Conservation (phyloP, 2,888 invertebrate genomes). For the Thumatha senex region DNA sequence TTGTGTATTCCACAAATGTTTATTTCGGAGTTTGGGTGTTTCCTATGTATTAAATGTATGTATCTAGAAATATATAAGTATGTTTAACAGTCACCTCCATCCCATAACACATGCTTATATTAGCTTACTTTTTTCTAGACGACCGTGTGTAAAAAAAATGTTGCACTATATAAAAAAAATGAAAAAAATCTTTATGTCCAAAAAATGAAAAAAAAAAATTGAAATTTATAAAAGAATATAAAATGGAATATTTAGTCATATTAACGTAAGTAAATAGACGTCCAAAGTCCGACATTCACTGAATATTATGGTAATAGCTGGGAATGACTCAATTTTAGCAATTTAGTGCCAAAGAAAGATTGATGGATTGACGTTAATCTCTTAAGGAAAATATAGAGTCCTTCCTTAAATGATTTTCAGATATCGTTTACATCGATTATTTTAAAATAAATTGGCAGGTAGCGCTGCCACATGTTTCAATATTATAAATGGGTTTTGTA, state of each 20-base stretch:
- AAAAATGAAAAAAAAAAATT: too few species aligned
- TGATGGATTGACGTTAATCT: constrained; percentile 53
- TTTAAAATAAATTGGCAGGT: constrained; percentile 41
- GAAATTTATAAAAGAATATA: too few species aligned
- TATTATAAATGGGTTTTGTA: constrained; percentile 39
- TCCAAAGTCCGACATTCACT: constrained; percentile 32
- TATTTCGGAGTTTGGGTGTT: too few species aligned
- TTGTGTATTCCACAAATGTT: too few species aligned
- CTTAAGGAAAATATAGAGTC: constrained; percentile 34
- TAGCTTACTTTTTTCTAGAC: too few species aligned
- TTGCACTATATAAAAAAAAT: too few species aligned
- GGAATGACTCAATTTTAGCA: constrained; percentile 58
- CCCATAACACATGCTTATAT: too few species aligned
- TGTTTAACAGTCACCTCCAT: too few species aligned
- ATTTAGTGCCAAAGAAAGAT: constrained; percentile 42
- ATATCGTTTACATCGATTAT: constrained; percentile 33
- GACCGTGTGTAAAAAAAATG: too few species aligned
- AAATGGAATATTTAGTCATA: background rate
- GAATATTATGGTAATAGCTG: constrained; percentile 42
- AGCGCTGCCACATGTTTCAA: constrained; percentile 37
- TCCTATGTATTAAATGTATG: too few species aligned
- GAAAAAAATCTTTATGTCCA: too few species aligned
- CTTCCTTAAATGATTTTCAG: constrained; percentile 42
- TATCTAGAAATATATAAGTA: too few species aligned
- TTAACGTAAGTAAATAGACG: constrained; percentile 39